Percentiles rank a stretch among this genome's conserved stretches.
Evolutionary conservation across 2,797 vertebrate species (phyloP).

Genomic region (Nyctibius grandis): DNA sequence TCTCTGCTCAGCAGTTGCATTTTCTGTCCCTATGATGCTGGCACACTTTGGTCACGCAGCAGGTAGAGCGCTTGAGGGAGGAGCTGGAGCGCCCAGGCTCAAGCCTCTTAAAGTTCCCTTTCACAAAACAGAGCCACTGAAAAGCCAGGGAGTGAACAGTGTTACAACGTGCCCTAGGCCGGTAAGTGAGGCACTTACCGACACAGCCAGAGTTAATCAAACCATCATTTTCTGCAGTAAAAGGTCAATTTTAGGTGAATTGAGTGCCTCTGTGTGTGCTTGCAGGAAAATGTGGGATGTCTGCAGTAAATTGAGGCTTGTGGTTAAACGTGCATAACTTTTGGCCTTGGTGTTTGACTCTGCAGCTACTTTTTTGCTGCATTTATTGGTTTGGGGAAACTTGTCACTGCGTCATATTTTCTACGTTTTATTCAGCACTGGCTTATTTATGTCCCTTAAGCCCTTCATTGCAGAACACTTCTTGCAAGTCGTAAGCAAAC

Average conservation of each 20-base stretch:
- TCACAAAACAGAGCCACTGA: background rate
- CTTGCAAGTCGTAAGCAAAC: background rate
- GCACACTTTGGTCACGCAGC: background rate
- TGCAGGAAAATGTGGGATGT: background rate
- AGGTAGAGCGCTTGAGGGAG: fast-evolving
- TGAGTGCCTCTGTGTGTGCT: background rate
- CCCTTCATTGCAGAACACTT: background rate
- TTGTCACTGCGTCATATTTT: background rate
- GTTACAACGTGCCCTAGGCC: fast-evolving
- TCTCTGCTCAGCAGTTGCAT: fast-evolving
- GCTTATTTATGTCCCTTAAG: background rate
- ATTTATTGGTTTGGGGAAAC: background rate
- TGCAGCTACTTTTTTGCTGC: background rate
- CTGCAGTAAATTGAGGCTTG: background rate
- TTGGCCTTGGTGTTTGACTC: background rate
- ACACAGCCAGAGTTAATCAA: slow-evolving; percentile 11
- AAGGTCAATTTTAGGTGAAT: slow-evolving; percentile 22
- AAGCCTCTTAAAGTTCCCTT: background rate
- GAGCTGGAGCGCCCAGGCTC: background rate
- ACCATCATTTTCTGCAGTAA: background rate
- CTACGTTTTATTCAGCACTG: background rate
- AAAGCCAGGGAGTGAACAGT: background rate
- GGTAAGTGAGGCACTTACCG: background rate
- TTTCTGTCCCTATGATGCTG: background rate
- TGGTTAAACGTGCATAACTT: background rate